Percentiles rank a stretch among this genome's conserved stretches.
phyloP scores from a whole-genome alignment of 2,797 vertebrate genomes.

The Chromobotia macracanthus region DNA sequence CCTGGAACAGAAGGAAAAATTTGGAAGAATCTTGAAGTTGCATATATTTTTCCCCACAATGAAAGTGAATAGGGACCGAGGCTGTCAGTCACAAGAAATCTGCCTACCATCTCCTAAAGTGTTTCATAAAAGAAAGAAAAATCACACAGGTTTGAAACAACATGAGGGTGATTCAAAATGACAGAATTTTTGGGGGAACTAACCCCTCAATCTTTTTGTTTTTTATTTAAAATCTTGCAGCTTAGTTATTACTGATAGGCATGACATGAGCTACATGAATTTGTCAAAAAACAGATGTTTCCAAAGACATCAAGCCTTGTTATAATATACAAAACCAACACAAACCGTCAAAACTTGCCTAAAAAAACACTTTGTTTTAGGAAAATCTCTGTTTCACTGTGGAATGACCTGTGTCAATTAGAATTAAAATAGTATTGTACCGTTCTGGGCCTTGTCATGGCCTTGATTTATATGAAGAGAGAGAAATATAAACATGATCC shows the following conservation, averaged over 20 bases:
- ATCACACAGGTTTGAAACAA: no score
- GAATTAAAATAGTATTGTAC: constrained; percentile 61
- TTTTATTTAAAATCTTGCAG: constrained; percentile 10
- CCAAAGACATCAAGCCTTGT: constrained; percentile 38
- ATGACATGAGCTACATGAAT: constrained; percentile 22
- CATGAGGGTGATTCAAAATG: no score
- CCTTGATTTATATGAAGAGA: constrained; percentile 45
- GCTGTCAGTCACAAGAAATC: background rate
- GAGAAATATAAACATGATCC: constrained; percentile 64
- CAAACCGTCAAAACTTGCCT: constrained; percentile 12
- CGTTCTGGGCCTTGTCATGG: constrained; percentile 48
- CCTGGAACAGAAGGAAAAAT: background rate
- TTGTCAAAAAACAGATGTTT: constrained; percentile 48
- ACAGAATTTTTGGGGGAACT: no score
- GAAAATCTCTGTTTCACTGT: constrained; percentile 50
- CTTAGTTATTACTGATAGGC: constrained; percentile 37
- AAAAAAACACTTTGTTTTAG: constrained; percentile 55
- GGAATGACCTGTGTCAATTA: constrained; percentile 62
- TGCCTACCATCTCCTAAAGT: background rate
- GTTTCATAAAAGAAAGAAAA: background rate
- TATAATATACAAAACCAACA: constrained; percentile 38
- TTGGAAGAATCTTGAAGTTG: background rate
- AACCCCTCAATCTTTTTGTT: background rate
- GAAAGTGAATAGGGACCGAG: background rate
- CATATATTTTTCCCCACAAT: no score